Conservation (phyloP, 2,888 invertebrate species). For the Dascillus cervinus region DNA sequence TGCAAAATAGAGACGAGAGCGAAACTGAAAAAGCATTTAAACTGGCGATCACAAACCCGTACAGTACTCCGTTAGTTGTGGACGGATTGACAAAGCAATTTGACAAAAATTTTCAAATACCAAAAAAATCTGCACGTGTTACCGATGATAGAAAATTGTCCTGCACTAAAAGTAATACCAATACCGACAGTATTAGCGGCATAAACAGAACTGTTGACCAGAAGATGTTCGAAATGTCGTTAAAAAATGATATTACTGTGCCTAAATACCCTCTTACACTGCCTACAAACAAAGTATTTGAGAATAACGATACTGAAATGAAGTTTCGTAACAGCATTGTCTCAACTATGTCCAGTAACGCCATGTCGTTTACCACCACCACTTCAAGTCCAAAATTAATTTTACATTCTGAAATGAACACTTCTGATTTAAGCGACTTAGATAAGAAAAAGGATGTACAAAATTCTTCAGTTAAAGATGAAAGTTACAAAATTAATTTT, state of each 20-base stretch:
- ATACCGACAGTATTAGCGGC: slow-evolving; percentile 25
- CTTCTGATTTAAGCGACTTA: slow-evolving; percentile 15
- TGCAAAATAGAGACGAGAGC: slow-evolving; percentile 54
- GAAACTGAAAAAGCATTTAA: slow-evolving; percentile 58
- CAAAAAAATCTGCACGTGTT: slow-evolving; percentile 60
- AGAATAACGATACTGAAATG: slow-evolving; percentile 33
- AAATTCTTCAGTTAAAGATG: slow-evolving; percentile 27
- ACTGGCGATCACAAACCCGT: slow-evolving; percentile 45
- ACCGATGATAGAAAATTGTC: slow-evolving; percentile 35
- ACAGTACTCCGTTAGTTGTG: slow-evolving; percentile 56
- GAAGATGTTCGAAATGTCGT: slow-evolving; percentile 35
- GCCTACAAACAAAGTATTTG: slow-evolving; percentile 32
- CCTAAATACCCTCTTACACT: slow-evolving; percentile 34
- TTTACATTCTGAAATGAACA: slow-evolving; percentile 7
- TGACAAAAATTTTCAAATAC: slow-evolving; percentile 80
- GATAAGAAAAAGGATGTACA: slow-evolving; percentile 30
- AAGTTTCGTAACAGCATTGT: slow-evolving; percentile 33
- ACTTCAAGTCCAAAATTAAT: slow-evolving; percentile 13
- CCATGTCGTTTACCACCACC: slow-evolving; percentile 11
- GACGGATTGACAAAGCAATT: slow-evolving; percentile 74
- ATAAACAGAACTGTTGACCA: slow-evolving; percentile 30
- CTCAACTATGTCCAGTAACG: slow-evolving; percentile 9
- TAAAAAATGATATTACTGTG: slow-evolving; percentile 26
- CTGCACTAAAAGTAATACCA: slow-evolving; percentile 34
- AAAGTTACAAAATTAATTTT: slow-evolving; percentile 27